Percentiles rank a stretch among this genome's conserved stretches.
These are phyloP conservation scores for Dromas ardeola DNA, from an alignment of 2,113 vertebrate species.

Conservation along the genomic window DNA sequence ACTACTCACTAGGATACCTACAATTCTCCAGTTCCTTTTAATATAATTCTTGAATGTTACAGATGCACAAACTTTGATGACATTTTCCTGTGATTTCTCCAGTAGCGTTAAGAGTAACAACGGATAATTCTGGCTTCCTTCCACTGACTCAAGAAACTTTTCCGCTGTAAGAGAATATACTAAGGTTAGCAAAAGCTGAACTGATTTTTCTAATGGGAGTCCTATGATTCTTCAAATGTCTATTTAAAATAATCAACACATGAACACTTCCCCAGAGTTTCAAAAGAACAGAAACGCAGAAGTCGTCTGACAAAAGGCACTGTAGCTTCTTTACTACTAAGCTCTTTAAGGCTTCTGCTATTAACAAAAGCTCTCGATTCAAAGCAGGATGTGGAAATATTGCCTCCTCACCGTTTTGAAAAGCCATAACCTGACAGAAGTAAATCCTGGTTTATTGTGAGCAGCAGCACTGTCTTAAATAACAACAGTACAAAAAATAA, in stretches of 20 bases:
- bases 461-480: background rate
- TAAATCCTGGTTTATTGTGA: background rate
- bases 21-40: constrained; percentile 98
- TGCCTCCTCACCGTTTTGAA: background rate
- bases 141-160: constrained; percentile 97
- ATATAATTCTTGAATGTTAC: constrained; percentile 99
- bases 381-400: background rate
- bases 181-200: background rate
- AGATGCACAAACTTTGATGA: constrained; percentile 95
- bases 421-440: background rate
- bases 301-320: background rate
- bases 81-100: constrained; percentile 95
- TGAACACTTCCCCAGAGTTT: background rate
- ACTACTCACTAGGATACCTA: constrained; percentile 75
- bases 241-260: background rate
- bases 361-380: background rate
- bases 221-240: accelerated
- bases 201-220: background rate
- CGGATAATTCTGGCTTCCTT: constrained; percentile 95
- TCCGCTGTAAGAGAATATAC: constrained; percentile 82
- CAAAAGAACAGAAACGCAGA: background rate
- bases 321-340: background rate
- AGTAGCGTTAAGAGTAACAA: constrained; percentile 90
- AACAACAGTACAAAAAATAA: background rate
- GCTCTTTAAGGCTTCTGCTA: background rate